Base-by-base conservation (phyloP, 2,888 invertebrate species). In the Eupithecia inturbata region DNA sequence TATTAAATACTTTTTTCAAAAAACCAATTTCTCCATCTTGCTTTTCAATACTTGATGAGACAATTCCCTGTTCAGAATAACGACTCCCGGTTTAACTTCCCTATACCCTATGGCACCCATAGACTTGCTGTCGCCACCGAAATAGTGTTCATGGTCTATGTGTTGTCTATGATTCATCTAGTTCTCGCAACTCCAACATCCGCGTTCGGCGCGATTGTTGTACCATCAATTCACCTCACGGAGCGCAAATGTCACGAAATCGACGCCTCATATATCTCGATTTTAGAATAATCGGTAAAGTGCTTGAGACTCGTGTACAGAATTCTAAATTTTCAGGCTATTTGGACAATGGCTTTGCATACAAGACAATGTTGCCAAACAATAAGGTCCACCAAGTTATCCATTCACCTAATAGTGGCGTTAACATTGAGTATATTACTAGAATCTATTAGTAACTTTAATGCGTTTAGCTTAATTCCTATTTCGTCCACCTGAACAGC, bases 211-310 rank as follows among this genome's bases (percentile, higher is more conserved):
- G 84, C 85, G 80, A 76, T 84, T 80, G 85, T 87, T 87, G 87
- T 87, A 84, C 82, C 67, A 79, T 80, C 76, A 80, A 92, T 92
- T 89, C 93, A 22, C 69, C 77, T 86, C 92, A 92, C 92, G 92
- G 78, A 67, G 77, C 70, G 76, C 81, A 86, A 80, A 87, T 88
- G 88, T 87, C 84, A 86, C 82, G 84, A 87, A 87, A 91, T 92
- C 85, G 92, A 91, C 92, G 92, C 91, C 91, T 92, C 89, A 83
- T 89, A 84, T 83, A 88, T 90, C 88, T 89, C 83, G 82, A 83
- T 89, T 91, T 91, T 84, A 86, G 86, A 82, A 88, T 88, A 89
- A 91, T 89, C 89, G 87, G 86, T 86, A 87, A 85, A 87, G 85
- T 87, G 86, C 79, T 78, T 67, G 71, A 7, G 16, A 76, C 68